Conservation (phyloP, 2,113 vertebrate genomes). For the Thunnus maccoyii region DNA sequence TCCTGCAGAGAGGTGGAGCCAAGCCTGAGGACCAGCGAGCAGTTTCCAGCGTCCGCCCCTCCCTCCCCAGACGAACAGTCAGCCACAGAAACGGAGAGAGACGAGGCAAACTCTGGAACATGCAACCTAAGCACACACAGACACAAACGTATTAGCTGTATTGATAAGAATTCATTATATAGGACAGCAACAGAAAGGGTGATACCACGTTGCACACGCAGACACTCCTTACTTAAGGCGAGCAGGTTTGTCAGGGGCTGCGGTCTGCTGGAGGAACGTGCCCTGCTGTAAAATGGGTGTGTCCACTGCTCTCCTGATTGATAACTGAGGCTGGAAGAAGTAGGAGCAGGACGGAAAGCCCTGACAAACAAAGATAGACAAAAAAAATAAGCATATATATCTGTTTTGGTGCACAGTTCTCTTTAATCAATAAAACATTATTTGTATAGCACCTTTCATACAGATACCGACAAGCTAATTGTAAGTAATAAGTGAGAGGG, state of each 20-base stretch:
- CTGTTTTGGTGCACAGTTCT: neutral
- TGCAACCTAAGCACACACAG: conserved; percentile 85
- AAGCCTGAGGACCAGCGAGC: conserved; percentile 84
- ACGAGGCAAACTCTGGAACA: conserved; percentile 88
- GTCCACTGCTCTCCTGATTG: conserved; percentile 87
- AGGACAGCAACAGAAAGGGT: neutral
- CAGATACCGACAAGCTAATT: neutral
- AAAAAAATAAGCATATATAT: neutral
- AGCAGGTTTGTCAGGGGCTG: conserved; percentile 79
- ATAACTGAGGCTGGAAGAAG: conserved; percentile 94
- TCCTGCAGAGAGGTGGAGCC: conserved; percentile 85
- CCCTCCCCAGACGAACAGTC: conserved; percentile 76
- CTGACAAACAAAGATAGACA: conserved; percentile 72
- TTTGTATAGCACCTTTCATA: neutral
- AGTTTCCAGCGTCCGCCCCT: conserved; percentile 52
- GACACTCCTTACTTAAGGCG: conserved; percentile 89
- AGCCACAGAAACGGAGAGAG: conserved; percentile 85
- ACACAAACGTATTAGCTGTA: neutral
- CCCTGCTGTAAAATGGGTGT: conserved; percentile 86
- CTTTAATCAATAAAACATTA: no score
- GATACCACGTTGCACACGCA: neutral
- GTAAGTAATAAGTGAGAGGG: neutral
- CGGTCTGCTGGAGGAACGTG: conserved; percentile 76
- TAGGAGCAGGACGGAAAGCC: conserved; percentile 92
- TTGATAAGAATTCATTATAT: neutral